phyloP scores from a whole-genome alignment of 2,888 invertebrate genomes.

The Mellilla xanthometata region DNA sequence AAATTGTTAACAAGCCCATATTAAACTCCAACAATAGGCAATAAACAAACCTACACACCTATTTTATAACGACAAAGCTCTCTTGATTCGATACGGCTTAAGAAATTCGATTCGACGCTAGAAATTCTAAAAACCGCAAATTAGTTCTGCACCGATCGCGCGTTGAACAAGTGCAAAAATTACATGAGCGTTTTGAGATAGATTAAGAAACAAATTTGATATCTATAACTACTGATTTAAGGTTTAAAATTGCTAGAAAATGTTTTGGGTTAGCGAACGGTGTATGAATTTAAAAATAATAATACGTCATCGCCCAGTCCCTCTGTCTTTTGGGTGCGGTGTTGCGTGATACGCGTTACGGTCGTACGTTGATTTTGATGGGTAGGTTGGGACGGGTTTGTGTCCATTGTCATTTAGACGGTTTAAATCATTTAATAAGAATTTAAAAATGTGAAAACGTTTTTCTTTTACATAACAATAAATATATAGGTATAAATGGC shows the following conservation, averaged over 20 bases:
- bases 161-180: slow-evolving; percentile 66
- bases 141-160: slow-evolving; percentile 70
- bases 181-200: slow-evolving; percentile 52
- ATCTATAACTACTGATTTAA: slow-evolving; percentile 21
- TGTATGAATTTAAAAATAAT: slow-evolving; percentile 77
- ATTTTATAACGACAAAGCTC: slow-evolving; percentile 28
- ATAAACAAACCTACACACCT: slow-evolving; percentile 18
- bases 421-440: too few relatives aligned
- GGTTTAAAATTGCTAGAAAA: slow-evolving; percentile 35
- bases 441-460: too few relatives aligned
- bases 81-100: slow-evolving; percentile 45
- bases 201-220: not conserved
- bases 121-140: slow-evolving; percentile 71
- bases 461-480: too few relatives aligned
- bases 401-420: too few relatives aligned
- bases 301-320: slow-evolving; percentile 67
- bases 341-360: slow-evolving; percentile 62
- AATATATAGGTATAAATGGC: too few relatives aligned
- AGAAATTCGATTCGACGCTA: slow-evolving; percentile 53
- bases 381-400: slow-evolving; percentile 42
- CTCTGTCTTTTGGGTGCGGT: slow-evolving; percentile 71
- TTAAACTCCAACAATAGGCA: slow-evolving; percentile 1
- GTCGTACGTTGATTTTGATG: slow-evolving; percentile 70
- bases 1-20: not conserved
- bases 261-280: slow-evolving; percentile 31